Base-by-base conservation (phyloP, 2,888 invertebrate genomes). In the Eulithis prunata region DNA sequence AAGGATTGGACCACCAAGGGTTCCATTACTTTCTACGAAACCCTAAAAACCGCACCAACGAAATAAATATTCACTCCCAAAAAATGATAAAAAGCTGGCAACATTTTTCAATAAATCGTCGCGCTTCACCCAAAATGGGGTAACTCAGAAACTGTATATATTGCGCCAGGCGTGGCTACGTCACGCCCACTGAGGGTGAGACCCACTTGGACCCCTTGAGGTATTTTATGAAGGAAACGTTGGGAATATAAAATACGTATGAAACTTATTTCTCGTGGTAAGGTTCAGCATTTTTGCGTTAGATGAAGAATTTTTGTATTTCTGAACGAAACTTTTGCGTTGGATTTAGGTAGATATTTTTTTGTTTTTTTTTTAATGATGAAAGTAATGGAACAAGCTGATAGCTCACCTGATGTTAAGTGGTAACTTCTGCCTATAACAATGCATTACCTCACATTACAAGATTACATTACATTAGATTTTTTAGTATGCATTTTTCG, bases 111-210 rank as follows among this genome's bases (percentile, higher is more conserved):
- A 63, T 71, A 69, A 64, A 68, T 74, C 65, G 71, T 59, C 72
- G 68, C 64, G 73, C 75, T 66, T 41, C 60, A 58, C 55, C 59
- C 71, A 66, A 71, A 71, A 71, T 72, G 71, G 78, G 75, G 78
- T 78, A 74, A 75, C 68, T 71, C 73, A 71, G 71, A 77, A 78
- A 72, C 56, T 73, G 75, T 73, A 80, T 80, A 78, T 77, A 78
- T 73, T 70, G 71, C 65, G 74, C 32, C 73, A 71, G 82, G 81
- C 81, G 81, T 79, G 79, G 74, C 71, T 45, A 4, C 53, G 62
- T 56, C 52, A 62, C 65, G 63, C 67, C 76, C 82, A 75, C 62
- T 13, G 47, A 51, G 68, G 71, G 71, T 62, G 54, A 59, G 54
- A 47, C 65, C 64, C 47, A 41, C 36, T 57, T 47, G 32, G 58